Evolutionary conservation across 2,888 invertebrate species (phyloP), one percentile per base, ranked within the genome.

Genomic region (Chloroclystis v-ata): DNA sequence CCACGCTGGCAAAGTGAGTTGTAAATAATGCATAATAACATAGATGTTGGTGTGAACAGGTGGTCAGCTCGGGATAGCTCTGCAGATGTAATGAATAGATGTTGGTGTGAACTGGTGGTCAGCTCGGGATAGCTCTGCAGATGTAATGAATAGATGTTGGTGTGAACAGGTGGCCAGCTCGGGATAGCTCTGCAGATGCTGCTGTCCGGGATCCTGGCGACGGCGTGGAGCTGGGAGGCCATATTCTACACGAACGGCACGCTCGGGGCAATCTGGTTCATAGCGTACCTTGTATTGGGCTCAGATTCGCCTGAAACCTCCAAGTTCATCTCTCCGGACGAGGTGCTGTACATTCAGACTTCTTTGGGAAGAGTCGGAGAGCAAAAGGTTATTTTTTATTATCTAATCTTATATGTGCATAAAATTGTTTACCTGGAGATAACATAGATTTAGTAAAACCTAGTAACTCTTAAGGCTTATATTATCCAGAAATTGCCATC

Each of bases 181-280:
- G 96, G 96, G 5, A 94, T 94, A 7, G 93, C 95, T 0, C 68
- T 95, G 0, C 92, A 94, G 61, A 75, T 95, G 65, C 89, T 93
- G 9, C 78, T 91, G 13, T 92, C 94, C n/a, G 96, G 96, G 0
- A 80, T 91, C 32, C 88, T 94, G 0, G 91, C 91, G 0, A 91
- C 92, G 0, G 59, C 78, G 0, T 83, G 90, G 63, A 95, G 95
- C 0, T 95, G 95, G 95, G 92, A 93, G 0, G 90, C 92, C 5
- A 92, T 93, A 47, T 95, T 95, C 75, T 95, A 95, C 67, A 73
- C 91, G 1, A 93, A 93, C 60, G 95, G 94, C 0, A 82, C 82
- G 4, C 68, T 91, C 0, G 92, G 92, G 0, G 67, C 91, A 0
- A 11, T 89, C 0, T 94, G 94, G 93, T 77, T 89, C 0, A 49